Evolutionary conservation across 2,797 vertebrate species (phyloP).

Genomic region (Cetoscarus ocellatus): DNA sequence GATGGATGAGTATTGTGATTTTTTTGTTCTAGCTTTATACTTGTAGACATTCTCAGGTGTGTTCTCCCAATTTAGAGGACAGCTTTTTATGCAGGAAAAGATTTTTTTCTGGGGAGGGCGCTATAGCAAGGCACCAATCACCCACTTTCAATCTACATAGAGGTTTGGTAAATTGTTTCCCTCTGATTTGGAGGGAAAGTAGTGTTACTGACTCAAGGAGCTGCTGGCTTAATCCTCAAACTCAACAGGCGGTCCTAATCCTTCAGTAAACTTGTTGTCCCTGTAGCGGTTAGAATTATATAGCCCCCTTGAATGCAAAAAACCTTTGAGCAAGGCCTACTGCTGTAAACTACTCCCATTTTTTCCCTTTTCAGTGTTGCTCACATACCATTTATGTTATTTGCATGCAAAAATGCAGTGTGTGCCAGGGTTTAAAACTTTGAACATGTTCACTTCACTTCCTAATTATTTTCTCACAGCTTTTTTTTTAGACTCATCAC

Average conservation of each 20-base stretch:
- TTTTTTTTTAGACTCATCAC: neutral
- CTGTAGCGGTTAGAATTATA: conserved; percentile 4
- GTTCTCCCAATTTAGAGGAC: conserved; percentile 22
- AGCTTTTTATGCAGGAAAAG: too few species aligned
- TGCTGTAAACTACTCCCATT: conserved; percentile 1
- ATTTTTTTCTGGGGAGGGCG: too few species aligned
- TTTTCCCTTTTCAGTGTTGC: neutral
- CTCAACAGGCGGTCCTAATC: conserved; percentile 37
- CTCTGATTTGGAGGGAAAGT: conserved; percentile 14
- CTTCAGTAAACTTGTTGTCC: conserved; percentile 41
- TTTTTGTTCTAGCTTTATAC: conserved; percentile 25
- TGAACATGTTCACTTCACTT: neutral
- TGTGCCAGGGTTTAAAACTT: too few species aligned
- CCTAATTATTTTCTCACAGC: neutral
- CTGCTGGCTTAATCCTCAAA: conserved; percentile 31
- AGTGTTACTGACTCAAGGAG: conserved; percentile 18
- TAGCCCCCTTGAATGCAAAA: conserved; percentile 16
- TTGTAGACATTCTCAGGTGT: conserved; percentile 34
- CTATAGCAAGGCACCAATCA: neutral
- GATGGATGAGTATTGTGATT: conserved; percentile 41
- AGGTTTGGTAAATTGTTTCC: conserved; percentile 28
- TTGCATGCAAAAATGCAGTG: too few species aligned
- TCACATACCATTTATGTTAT: neutral
- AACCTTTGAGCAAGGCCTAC: conserved; percentile 23
- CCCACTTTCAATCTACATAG: conserved; percentile 1